Percentiles rank a stretch among this genome's conserved stretches.
phyloP scores from a whole-genome alignment of 1,140 invertebrate species.

The Drosophila biarmipes region DNA sequence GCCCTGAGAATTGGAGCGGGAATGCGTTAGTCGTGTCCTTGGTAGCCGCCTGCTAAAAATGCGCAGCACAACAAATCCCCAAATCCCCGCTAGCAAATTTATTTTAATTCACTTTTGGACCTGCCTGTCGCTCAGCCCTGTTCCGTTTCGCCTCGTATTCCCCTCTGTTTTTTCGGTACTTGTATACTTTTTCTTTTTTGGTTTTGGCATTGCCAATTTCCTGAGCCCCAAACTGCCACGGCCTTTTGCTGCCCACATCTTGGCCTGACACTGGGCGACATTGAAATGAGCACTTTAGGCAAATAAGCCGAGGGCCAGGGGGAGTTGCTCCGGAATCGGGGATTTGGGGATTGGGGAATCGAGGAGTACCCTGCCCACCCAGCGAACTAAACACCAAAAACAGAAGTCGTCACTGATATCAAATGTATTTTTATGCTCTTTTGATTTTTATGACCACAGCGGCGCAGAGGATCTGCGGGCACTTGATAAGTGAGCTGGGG shows the following conservation, averaged over 20 bases:
- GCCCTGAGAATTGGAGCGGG: constrained; percentile 45
- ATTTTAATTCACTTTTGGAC: constrained; percentile 83
- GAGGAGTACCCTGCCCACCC: background rate
- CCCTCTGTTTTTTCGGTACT: constrained; percentile 22
- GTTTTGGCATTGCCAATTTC: constrained; percentile 79
- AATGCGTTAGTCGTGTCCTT: constrained; percentile 59
- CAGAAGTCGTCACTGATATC: constrained; percentile 70
- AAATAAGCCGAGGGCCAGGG: constrained; percentile 61
- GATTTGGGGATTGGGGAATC: background rate
- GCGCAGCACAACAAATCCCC: constrained; percentile 79
- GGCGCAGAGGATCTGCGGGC: constrained; percentile 57
- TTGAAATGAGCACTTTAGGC: constrained; percentile 81
- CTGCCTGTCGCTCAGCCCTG: constrained; percentile 44
- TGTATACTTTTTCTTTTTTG: constrained; percentile 26
- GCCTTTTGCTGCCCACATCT: constrained; percentile 57
- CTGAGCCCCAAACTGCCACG: constrained; percentile 34
- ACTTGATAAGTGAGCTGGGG: constrained; percentile 69
- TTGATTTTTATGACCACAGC: constrained; percentile 78
- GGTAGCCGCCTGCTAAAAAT: constrained; percentile 69
- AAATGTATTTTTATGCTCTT: constrained; percentile 84
- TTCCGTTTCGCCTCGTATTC: constrained; percentile 18
- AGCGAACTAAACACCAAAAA: constrained; percentile 60
- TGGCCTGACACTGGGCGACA: constrained; percentile 77
- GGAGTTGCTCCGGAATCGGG: background rate
- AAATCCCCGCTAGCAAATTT: constrained; percentile 82